Evolutionary conservation across 1,140 invertebrate species (phyloP).

Genomic region (Sesamia nonagrioides): DNA sequence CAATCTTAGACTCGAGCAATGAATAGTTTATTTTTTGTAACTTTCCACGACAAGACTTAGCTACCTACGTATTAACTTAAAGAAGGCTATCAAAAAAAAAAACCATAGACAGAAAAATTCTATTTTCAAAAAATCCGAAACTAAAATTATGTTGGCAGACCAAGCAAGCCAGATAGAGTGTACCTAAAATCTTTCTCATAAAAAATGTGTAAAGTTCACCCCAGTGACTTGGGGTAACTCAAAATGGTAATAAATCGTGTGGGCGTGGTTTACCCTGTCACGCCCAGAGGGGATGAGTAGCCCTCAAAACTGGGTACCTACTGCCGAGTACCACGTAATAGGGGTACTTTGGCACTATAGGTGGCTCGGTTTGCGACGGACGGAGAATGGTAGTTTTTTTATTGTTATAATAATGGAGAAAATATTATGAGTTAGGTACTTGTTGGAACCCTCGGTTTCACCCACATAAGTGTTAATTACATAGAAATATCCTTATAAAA

Average conservation of each 20-base stretch:
- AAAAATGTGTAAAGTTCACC: conserved; percentile 35
- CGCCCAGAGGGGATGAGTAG: conserved; percentile 22
- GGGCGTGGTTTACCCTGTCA: conserved; percentile 35
- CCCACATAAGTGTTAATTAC: too few species aligned
- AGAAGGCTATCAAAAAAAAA: neutral
- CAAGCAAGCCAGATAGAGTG: neutral
- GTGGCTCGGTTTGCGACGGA: neutral
- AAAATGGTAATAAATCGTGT: conserved; percentile 44
- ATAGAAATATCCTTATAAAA: too few species aligned
- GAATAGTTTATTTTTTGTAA: too few species aligned
- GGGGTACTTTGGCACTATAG: neutral
- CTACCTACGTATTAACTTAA: too few species aligned
- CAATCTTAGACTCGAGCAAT: too few species aligned
- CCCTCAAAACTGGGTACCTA: neutral
- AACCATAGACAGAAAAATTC: conserved; percentile 1
- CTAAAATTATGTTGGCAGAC: neutral
- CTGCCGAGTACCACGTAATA: neutral
- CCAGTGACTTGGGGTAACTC: conserved; percentile 15
- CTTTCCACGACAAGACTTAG: too few species aligned
- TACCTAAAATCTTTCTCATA: conserved; percentile 27
- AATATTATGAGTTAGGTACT: too few species aligned
- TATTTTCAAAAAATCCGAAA: neutral
- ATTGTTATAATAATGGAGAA: neutral
- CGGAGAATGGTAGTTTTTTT: neutral
- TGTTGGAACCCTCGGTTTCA: too few species aligned